A percentile compares a stretch with the other conserved stretches of the same genome.
These are phyloP conservation scores for Peucedramus taeniatus DNA, from an alignment of 2,113 vertebrate genomes.

Conservation along the genomic window DNA sequence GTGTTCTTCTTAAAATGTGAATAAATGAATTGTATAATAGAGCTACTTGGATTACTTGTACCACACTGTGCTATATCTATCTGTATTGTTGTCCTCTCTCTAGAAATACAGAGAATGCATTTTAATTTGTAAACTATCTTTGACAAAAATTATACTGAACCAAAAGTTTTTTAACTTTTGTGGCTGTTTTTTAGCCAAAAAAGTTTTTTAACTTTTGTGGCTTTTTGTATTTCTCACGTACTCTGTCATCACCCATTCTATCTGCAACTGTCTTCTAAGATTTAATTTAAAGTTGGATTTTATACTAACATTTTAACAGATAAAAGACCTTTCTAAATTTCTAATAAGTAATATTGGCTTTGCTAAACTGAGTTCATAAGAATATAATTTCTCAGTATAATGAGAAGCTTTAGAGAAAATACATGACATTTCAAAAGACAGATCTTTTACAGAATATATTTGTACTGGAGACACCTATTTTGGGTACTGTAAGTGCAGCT, in stretches of 20 bases:
- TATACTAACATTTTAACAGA: not conserved
- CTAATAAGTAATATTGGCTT: not conserved
- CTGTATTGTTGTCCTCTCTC: rapidly evolving
- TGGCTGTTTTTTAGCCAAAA: no score
- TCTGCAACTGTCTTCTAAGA: not conserved
- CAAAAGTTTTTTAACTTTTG: not conserved
- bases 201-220: not conserved
- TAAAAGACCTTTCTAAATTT: not conserved
- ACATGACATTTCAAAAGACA: not conserved
- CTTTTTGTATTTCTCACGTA: not conserved
- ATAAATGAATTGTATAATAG: not conserved
- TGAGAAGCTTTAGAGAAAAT: not conserved
- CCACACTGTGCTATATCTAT: not conserved
- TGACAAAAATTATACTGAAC: not conserved
- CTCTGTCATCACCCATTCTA: not conserved
- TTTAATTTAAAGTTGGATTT: not conserved
- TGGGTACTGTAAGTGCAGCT: not conserved
- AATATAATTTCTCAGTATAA: not conserved
- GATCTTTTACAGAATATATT: not conserved
- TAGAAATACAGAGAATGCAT: not conserved
- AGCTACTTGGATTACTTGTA: not conserved
- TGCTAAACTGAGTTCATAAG: not conserved
- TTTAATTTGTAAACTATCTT: not conserved
- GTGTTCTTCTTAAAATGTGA: not conserved
- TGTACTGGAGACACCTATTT: not conserved